These are phyloP conservation scores for Uropetala carovei DNA, from an alignment of 2,888 invertebrate species.

Conservation along the genomic window DNA sequence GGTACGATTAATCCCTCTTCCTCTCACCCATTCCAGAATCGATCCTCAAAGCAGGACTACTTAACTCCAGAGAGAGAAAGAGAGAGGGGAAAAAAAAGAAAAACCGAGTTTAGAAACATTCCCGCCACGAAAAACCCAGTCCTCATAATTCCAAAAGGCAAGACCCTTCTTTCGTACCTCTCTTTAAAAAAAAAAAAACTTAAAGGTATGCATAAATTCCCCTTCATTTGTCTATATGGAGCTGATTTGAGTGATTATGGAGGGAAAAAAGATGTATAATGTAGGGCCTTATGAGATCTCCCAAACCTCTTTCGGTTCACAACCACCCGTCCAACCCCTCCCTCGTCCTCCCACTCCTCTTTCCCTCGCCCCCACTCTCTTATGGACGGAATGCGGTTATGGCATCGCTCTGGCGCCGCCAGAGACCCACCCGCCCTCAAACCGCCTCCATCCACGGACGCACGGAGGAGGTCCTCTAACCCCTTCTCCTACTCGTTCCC, in stretches of 20 bases:
- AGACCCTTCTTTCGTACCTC: no score
- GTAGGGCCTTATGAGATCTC: slow-evolving; percentile 15
- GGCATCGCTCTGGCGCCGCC: slow-evolving; percentile 20
- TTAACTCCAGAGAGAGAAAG: no score
- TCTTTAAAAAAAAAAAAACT: no score
- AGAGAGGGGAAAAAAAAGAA: no score
- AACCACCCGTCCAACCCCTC: neutral
- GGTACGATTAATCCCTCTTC: no score
- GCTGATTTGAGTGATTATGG: slow-evolving; percentile 51
- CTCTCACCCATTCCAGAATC: no score
- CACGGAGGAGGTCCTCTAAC: neutral
- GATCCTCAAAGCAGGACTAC: no score
- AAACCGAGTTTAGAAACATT: no score
- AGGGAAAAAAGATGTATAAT: slow-evolving; percentile 55
- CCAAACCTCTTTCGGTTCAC: neutral
- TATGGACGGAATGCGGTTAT: slow-evolving; percentile 52
- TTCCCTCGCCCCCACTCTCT: neutral
- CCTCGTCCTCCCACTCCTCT: neutral
- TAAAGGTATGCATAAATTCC: slow-evolving; percentile 58
- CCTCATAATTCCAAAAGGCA: no score
- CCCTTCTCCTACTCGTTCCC: neutral
- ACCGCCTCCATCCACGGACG: neutral
- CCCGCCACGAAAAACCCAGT: no score
- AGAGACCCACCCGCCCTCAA: slow-evolving; percentile 16
- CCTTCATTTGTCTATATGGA: slow-evolving; percentile 49